phyloP scores from a whole-genome alignment of 2,113 vertebrate genomes.

The Tragelaphus strepsiceros region DNA sequence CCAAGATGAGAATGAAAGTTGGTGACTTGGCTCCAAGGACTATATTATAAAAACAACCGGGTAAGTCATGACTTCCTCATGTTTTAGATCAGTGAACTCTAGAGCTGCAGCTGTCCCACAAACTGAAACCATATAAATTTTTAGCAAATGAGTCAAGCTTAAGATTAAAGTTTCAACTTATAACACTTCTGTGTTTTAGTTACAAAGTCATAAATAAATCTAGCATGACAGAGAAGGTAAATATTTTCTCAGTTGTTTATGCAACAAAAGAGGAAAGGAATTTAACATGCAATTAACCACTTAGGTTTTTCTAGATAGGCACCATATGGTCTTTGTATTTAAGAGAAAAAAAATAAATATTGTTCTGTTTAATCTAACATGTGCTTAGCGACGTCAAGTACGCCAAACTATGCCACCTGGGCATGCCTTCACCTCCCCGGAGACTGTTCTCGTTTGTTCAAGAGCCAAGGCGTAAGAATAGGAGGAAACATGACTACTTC shows the following conservation, averaged over 20 bases:
- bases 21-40: conserved; percentile 14
- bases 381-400: conserved; percentile 51
- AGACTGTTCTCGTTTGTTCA: not conserved
- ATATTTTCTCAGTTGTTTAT: conserved; percentile 85
- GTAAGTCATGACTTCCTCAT: not conserved
- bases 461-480: not conserved
- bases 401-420: not conserved
- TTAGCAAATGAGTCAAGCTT: conserved; percentile 78
- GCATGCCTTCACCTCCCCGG: not conserved
- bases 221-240: conserved; percentile 80
- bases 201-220: conserved; percentile 84
- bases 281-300: conserved; percentile 86
- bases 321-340: conserved; percentile 78
- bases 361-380: conserved; percentile 54
- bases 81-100: conserved; percentile 41
- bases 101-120: conserved; percentile 59
- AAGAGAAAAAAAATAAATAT: conserved; percentile 57
- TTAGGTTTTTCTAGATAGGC: conserved; percentile 80
- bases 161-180: conserved; percentile 82
- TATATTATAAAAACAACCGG: not conserved
- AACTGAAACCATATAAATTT: conserved; percentile 74
- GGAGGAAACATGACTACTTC: not conserved
- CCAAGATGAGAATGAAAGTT: not conserved
- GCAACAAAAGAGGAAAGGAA: conserved; percentile 83
- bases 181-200: conserved; percentile 85